phyloP scores from a whole-genome alignment of 1,140 invertebrate species.

The Zophobas atratus region DNA sequence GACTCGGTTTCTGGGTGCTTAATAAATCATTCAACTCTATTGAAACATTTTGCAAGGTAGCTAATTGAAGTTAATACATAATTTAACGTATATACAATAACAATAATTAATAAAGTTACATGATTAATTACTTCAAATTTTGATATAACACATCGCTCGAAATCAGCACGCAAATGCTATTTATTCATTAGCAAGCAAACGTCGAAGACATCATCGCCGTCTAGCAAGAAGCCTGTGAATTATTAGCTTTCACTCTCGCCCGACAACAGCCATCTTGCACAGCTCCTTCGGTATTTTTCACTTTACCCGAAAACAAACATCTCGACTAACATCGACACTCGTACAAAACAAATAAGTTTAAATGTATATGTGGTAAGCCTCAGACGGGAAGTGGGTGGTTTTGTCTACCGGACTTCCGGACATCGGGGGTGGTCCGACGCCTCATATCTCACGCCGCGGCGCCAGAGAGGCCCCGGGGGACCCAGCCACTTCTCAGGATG shows the following conservation, averaged over 20 bases:
- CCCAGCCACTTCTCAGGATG: constrained; percentile 50
- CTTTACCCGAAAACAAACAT: constrained; percentile 21
- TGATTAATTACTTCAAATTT: constrained; percentile 40
- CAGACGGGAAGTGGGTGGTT: constrained; percentile 52
- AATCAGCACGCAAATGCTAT: constrained; percentile 32
- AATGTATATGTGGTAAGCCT: constrained; percentile 46
- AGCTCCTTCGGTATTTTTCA: neutral
- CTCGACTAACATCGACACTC: constrained; percentile 23
- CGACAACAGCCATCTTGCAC: neutral
- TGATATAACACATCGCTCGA: constrained; percentile 14
- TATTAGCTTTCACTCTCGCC: constrained; percentile 16
- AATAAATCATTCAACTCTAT: constrained; percentile 9
- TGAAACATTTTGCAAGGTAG: constrained; percentile 13
- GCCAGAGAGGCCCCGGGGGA: constrained; percentile 46
- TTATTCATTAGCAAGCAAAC: constrained; percentile 30
- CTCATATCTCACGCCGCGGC: constrained; percentile 52
- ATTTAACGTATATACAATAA: constrained; percentile 18
- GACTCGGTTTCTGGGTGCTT: no score
- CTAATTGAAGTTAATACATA: constrained; percentile 15
- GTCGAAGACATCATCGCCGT: constrained; percentile 24
- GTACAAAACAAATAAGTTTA: constrained; percentile 34
- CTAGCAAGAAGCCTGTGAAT: constrained; percentile 17
- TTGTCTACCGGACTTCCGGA: constrained; percentile 54
- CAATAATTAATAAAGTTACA: constrained; percentile 39
- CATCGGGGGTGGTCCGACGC: constrained; percentile 47